Base-by-base conservation (phyloP, 2,888 invertebrate species). In the Synergus umbraculus region DNA sequence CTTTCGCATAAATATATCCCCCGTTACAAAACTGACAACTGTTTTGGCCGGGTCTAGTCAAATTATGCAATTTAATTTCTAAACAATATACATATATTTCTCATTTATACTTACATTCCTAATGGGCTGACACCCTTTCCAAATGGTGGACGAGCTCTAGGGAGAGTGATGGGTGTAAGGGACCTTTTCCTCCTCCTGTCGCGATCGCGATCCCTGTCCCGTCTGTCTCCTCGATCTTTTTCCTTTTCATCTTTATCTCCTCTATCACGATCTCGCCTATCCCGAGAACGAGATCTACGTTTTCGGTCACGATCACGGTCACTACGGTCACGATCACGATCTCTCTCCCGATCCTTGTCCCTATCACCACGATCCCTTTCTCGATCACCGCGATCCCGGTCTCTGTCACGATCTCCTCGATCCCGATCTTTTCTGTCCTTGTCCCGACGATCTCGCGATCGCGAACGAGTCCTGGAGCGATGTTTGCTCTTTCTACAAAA, bases 361-460 rank as follows among this genome's bases (percentile, higher is more conserved):
- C 77, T 22, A 22, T 85, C 84, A 90, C 92, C 65, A 87, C 89
- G 49, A 88, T 90, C 83, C 86, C 85, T 84, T 37, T 90, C 89
- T 15, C 89, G 82, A 44, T 91, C 89, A 37, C 90, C 22, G n/a
- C 89, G 87, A 67, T 67, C 67, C 13, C 67, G 15, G 5, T 73
- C 73, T 43, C 86, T 81, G n/a, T 87, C 86, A 15, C 87, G 78
- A 77, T 87, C 87, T 77, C 67, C 18, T 22, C 84, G 81, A 49
- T 88, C 88, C 2, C 89, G 88, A 78, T 88, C 87, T 79, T 85
- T 83, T 22, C 91, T 85, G 54, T 92, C 93, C 87, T 92, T 93
- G 78, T 93, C 93, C 84, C 94, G 93, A 81, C 92, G 93, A 79
- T 95, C 95, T 85, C 93, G 93, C 79, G 94, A 94, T 76, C 94